Conservation (phyloP, 2,888 invertebrate species). For the Thereva unica region DNA sequence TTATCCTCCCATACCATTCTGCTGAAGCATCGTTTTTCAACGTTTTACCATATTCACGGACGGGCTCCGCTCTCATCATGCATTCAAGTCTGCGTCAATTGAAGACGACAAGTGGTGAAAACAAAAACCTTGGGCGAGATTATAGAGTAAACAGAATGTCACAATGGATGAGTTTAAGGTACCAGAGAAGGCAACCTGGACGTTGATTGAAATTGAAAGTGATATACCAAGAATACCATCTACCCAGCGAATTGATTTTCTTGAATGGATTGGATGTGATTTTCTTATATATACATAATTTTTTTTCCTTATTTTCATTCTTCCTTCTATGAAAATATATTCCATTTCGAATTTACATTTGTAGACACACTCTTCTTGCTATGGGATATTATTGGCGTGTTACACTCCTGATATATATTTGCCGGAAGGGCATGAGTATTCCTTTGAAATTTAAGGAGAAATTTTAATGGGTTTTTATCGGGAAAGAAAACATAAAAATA, state of each 20-base stretch:
- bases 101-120: slow-evolving; percentile 31
- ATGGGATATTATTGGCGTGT: too few species aligned
- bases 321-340: too few species aligned
- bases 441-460: too few species aligned
- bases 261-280: slow-evolving; percentile 27
- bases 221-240: slow-evolving; percentile 11
- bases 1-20: background rate
- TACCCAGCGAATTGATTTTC: background rate
- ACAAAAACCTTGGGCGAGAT: slow-evolving; percentile 20
- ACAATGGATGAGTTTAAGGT: slow-evolving; percentile 24
- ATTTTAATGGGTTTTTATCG: too few species aligned
- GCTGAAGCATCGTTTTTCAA: slow-evolving; percentile 1
- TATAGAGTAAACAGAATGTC: slow-evolving; percentile 24
- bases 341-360: too few species aligned
- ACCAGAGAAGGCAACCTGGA: slow-evolving; percentile 20
- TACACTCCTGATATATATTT: too few species aligned
- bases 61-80: slow-evolving; percentile 4
- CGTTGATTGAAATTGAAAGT: slow-evolving; percentile 37
- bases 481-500: too few species aligned
- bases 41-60: background rate
- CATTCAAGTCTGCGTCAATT: slow-evolving; percentile 25
- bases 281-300: background rate
- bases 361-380: too few species aligned
- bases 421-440: too few species aligned
- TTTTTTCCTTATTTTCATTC: too few species aligned